Percentiles rank a stretch among this genome's conserved stretches.
phyloP scores from a whole-genome alignment of 2,797 vertebrate species.

The Mastacembelus armatus region DNA sequence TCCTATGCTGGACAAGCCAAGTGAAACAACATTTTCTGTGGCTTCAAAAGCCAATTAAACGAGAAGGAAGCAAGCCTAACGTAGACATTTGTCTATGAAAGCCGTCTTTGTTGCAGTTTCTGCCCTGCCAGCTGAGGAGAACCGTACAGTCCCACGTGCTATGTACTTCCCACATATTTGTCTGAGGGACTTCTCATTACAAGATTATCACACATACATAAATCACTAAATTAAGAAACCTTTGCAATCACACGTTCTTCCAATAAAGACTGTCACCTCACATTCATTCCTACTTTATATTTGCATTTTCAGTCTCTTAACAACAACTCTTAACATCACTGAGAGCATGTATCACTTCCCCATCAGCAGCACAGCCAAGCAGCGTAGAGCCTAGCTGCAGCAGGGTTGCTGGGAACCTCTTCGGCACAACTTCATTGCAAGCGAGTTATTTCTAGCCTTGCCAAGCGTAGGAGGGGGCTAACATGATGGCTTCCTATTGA shows the following conservation, averaged over 20 bases:
- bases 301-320: conserved; percentile 39
- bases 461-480: conserved; percentile 79
- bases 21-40: conserved; percentile 74
- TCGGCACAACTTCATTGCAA: conserved; percentile 73
- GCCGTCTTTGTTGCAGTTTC: conserved; percentile 59
- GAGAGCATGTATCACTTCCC: conserved; percentile 65
- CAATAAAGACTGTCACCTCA: conserved; percentile 21
- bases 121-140: conserved; percentile 20
- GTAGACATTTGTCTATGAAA: conserved; percentile 67
- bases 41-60: conserved; percentile 73
- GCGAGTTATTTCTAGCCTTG: conserved; percentile 80
- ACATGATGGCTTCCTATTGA: conserved; percentile 83
- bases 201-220: conserved; percentile 24
- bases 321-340: conserved; percentile 49
- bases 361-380: conserved; percentile 47
- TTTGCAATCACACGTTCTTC: conserved; percentile 8
- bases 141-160: conserved; percentile 13
- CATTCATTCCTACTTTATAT: conserved; percentile 21
- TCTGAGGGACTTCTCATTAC: conserved; percentile 16
- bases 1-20: conserved; percentile 66
- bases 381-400: conserved; percentile 55
- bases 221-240: conserved; percentile 13
- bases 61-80: conserved; percentile 48
- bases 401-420: conserved; percentile 77
- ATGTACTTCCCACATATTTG: conserved; percentile 13